Base-by-base conservation (phyloP, 2,888 invertebrate genomes). In the Bellardia bayeri region DNA sequence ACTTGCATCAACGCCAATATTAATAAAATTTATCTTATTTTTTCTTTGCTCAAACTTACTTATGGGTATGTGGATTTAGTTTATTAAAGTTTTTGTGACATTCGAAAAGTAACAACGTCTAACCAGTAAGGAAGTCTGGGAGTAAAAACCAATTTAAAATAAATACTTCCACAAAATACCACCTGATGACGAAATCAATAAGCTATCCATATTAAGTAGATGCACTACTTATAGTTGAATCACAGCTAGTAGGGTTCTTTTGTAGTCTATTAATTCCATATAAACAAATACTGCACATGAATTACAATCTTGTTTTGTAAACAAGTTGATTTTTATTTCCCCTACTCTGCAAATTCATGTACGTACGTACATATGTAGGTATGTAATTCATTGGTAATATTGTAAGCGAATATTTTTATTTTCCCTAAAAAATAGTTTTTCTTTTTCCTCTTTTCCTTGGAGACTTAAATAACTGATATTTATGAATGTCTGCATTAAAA, bases 381-480 rank as follows among this genome's bases (percentile, higher is more conserved):
- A 33, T 33, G 33, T 63, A 61, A 30, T 49, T 58, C 33, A 4
- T 54, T 1, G 54, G 2, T 64, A 37, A 0, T 33, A 40, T 23
- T 42, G 3, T 42, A 42, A 16, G 30, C 61, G 51, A 63, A 42
- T 40, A 42, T 63, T 75, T 49, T 49, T n/a, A 4, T 42, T 45
- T 66, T 23, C 23, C 8, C n/a, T 23, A 9, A 49, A 49, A 61
- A 61, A 40, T 64, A 16, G 16, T 45, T 66, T 68, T 23, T 23
- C 23, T 14, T 49, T 66, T 68, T 14, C n/a, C 4, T 56, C 40
- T 76, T 45, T 37, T 56, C 81, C 81, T 56, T 33, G n/a, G 81
- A 81, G 81, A 81, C 64, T 54, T 66, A 23, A 33, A 56, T 56
- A 71, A 54, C 66, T 63, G 54, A 81, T 61, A 49, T n/a, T 74